Evolutionary conservation across 2,888 invertebrate species (phyloP), one percentile per base, ranked within the genome.

Genomic region (Boloria euphrosyne): DNA sequence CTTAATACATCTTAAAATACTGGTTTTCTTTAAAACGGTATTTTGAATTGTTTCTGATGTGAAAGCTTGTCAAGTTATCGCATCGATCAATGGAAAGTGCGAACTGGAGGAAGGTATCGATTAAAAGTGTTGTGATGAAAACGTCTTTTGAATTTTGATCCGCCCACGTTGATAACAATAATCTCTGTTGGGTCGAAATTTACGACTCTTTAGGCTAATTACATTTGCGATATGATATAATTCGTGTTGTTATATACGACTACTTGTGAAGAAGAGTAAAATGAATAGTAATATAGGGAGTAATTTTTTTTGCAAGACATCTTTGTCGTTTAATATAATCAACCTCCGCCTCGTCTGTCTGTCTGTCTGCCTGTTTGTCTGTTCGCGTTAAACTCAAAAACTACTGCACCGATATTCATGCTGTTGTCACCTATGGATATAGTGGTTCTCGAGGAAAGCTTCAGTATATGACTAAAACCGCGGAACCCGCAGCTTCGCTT

Each of bases 51-150:
- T 57, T 46, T 57, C 57, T 46, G 57, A 57, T 27, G 57, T 46
- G 57, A 57, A 46, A 57, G 57, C 57, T 27, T 22, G 57, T 57
- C 57, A 57, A 57, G 57, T 46, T 57, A 57, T 57, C 57, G 57
- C 57, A 57, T 57, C 57, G 46, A 57, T 57, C 57, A 57, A 22
- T 57, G 57, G 57, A 57, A 57, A 57, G 57, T 57, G 57, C 27
- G 46, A 57, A 57, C 57, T 57, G 44, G 31, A 38, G 46, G 57
- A 43, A 27, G 55, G 16, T 46, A 46, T 57, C 57, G 57, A 57
- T 22, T 46, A 57, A 57, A 57, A 57, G n/a, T 10, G 14, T 52
- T 57, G 18, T 46, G 31, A 38, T 38, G 31, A 38, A 38, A 38
- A 38, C 31, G 31, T 57, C 46, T 7, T 27, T 57, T 10, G n/a